Conservation (phyloP, 2,113 vertebrate genomes). For the Brevimyrus niger region DNA sequence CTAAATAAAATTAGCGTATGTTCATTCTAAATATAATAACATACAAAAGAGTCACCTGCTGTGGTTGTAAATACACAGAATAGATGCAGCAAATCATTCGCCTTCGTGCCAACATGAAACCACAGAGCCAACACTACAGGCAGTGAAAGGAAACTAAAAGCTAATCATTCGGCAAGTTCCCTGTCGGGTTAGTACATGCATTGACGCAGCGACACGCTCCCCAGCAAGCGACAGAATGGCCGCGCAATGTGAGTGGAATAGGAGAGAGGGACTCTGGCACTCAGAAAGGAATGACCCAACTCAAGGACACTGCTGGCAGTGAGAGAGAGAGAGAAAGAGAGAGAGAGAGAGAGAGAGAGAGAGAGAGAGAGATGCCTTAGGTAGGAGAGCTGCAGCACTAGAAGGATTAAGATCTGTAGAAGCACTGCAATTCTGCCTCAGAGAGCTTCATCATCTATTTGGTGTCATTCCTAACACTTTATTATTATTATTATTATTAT, state of each 20-base stretch:
- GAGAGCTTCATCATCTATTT: not conserved
- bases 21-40: not conserved
- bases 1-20: not conserved
- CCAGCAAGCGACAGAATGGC: not conserved
- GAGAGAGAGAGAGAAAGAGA: not conserved
- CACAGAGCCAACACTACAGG: not conserved
- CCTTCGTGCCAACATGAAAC: not conserved
- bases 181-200: not conserved
- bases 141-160: not conserved
- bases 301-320: not conserved
- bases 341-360: not conserved
- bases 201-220: not conserved
- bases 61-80: slow-evolving; percentile 3
- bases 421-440: not conserved
- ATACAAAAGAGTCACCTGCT: not conserved
- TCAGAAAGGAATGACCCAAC: not conserved
- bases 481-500: too few relatives aligned
- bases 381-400: not conserved
- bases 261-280: not conserved
- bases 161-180: not conserved
- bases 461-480: not conserved
- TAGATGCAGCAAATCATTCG: not conserved
- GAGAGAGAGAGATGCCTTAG: not conserved
- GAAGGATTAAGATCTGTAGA: not conserved
- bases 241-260: not conserved